Base-by-base conservation (phyloP, 2,113 vertebrate species). In the Amphiprion ocellaris region DNA sequence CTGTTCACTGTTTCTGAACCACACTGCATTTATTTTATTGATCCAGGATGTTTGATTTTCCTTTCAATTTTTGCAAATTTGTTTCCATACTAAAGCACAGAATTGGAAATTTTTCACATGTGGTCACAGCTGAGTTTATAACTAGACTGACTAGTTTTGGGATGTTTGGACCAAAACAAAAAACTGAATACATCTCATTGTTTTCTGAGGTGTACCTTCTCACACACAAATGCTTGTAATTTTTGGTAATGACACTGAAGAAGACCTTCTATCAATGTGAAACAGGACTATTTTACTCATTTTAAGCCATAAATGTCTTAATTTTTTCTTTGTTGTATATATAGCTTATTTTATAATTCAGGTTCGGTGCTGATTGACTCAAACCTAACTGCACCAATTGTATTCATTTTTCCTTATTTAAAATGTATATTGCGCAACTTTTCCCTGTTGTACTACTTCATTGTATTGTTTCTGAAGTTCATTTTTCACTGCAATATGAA, bases 301-400 rank as follows among this genome's bases (percentile, higher is more conserved):
- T 46, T 56, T 46, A 50, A 21, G 6, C 44, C 11, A 15, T 60
- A 50, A 79, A 82, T 73, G 5, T 30, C 15, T 76, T 60, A 6
- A 26, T 0, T 23, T 21, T 26, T 26, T 62, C 6, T 8, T 41
- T 15, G 47, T 24, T 30, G 12, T 61, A 7, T 33, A 24, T 16
- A 30, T 14, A 21, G 1, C 10, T 26, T 53, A 33, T 41, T 66
- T 66, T 11, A 9, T 33, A 28, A 52, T 37, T 54, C n/a, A 23
- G 33, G 41, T 17, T 37, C 10, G 19, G 2, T 37, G 5, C 8
- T 46, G 12, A 39, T 39, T 62, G 17, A 53, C 30, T 44, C 11
- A 14, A 75, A n/a, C 28, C 12, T 47, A 4, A 9, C 46, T 75
- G 39, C 2, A 23, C 9, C 50, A 30, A 44, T n/a, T 44, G 3